Evolutionary conservation across 2,113 vertebrate species (phyloP).

Genomic region (Platanista minor): DNA sequence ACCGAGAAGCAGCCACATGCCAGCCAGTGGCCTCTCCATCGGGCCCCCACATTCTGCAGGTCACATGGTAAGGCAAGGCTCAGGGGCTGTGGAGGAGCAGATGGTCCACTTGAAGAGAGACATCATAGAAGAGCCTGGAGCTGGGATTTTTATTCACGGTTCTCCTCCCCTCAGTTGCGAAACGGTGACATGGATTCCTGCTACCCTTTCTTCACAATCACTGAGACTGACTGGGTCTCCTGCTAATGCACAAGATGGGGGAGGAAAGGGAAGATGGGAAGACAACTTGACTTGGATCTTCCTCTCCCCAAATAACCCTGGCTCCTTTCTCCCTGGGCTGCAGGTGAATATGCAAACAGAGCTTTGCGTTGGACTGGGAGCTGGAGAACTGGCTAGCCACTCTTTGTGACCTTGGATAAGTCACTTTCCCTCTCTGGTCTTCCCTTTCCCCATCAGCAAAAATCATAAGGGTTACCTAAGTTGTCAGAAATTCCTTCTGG

Average conservation of each 20-base stretch:
- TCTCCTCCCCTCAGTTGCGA: neutral
- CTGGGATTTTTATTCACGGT: neutral
- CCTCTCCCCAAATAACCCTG: neutral
- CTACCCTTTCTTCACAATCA: neutral
- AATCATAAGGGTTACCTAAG: neutral
- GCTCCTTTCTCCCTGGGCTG: neutral
- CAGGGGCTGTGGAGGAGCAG: neutral
- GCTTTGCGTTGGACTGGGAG: neutral
- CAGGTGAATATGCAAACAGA: neutral
- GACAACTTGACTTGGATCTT: neutral
- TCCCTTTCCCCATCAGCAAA: neutral
- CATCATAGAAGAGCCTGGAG: fast-evolving
- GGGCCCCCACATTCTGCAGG: neutral
- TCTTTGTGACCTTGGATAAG: neutral
- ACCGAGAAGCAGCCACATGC: neutral
- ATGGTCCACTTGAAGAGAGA: neutral
- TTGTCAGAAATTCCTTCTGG: neutral
- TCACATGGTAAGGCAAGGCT: neutral
- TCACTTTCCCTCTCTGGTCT: neutral
- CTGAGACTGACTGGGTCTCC: neutral
- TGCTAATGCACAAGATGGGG: neutral
- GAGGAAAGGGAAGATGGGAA: neutral
- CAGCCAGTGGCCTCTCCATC: neutral
- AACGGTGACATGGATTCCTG: neutral
- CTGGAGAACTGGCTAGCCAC: neutral